Evolutionary conservation across 2,888 invertebrate species (phyloP).

Genomic region (Loripinus fragilis): DNA sequence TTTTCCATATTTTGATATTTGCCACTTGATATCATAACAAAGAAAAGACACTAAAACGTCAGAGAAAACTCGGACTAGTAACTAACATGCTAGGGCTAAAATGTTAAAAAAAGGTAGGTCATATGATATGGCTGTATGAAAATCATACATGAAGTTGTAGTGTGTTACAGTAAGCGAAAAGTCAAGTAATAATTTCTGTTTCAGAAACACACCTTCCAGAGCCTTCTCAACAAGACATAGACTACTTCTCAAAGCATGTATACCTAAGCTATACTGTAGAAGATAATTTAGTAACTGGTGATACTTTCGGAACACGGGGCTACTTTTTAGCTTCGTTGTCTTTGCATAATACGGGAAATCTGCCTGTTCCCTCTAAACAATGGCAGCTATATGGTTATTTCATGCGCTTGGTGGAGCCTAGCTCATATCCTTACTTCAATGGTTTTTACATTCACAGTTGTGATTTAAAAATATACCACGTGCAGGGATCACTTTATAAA

Average conservation of each 20-base stretch:
- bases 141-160: neutral
- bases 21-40: too few relatives aligned
- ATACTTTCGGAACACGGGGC: slow-evolving; percentile 25
- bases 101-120: neutral
- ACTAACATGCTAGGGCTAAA: neutral
- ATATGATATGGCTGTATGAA: neutral
- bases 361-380: slow-evolving; percentile 50
- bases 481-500: slow-evolving; percentile 66
- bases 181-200: too few relatives aligned
- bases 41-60: too few relatives aligned
- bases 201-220: slow-evolving; percentile 38
- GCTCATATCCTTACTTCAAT: slow-evolving; percentile 44
- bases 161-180: neutral
- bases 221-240: slow-evolving; percentile 38
- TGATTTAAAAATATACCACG: slow-evolving; percentile 51
- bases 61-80: too few relatives aligned
- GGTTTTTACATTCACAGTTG: slow-evolving; percentile 46
- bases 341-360: slow-evolving; percentile 65
- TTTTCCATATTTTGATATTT: too few relatives aligned
- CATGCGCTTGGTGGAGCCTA: slow-evolving; percentile 30
- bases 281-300: slow-evolving; percentile 43
- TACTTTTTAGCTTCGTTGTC: slow-evolving; percentile 52
- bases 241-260: slow-evolving; percentile 42
- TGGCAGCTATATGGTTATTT: slow-evolving; percentile 65
- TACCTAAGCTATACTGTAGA: slow-evolving; percentile 36